Evolutionary conservation across 2,113 vertebrate species (phyloP).

Genomic region (Nestor notabilis): DNA sequence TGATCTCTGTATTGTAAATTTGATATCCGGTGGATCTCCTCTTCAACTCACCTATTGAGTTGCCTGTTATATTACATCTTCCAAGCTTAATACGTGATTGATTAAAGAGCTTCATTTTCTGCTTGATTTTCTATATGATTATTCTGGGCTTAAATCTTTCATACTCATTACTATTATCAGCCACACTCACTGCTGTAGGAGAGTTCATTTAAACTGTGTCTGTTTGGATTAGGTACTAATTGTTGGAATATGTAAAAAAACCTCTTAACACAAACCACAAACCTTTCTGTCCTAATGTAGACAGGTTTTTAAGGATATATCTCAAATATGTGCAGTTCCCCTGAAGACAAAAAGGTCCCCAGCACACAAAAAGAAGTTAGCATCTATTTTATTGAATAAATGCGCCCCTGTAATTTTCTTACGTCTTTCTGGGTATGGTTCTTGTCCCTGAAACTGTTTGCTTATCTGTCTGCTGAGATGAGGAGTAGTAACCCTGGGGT

Average conservation of each 20-base stretch:
- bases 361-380: not conserved
- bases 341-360: not conserved
- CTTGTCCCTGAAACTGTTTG: not conserved
- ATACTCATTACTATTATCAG: not conserved
- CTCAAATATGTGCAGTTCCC: not conserved
- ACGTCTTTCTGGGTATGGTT: not conserved
- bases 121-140: not conserved
- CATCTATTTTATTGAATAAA: not conserved
- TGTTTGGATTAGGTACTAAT: not conserved
- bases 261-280: not conserved
- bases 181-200: not conserved
- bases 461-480: not conserved
- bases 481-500: fast-evolving
- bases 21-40: conserved; percentile 52
- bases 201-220: not conserved
- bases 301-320: not conserved
- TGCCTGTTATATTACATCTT: not conserved
- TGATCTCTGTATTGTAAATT: conserved; percentile 47
- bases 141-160: not conserved
- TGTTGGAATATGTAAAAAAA: not conserved
- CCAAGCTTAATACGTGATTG: not conserved
- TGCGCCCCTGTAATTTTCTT: not conserved
- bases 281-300: not conserved
- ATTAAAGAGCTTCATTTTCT: conserved; percentile 36
- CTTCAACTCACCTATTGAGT: conserved; percentile 13